Conservation (phyloP, 2,113 vertebrate species). For the Aphyosemion australe region DNA sequence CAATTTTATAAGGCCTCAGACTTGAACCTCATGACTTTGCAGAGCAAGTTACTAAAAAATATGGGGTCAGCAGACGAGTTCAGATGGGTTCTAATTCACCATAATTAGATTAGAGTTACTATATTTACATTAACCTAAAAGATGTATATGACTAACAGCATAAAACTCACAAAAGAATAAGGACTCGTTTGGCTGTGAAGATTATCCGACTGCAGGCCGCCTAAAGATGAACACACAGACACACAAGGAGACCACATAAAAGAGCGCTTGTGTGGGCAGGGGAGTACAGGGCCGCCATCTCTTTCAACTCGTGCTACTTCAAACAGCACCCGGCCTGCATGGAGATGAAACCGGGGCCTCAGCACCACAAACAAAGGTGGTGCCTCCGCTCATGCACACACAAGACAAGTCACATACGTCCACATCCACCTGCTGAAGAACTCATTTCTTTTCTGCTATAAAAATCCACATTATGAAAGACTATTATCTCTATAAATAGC, state of each 20-base stretch:
- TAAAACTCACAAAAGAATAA: slow-evolving; percentile 21
- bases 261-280: slow-evolving; percentile 69
- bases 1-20: slow-evolving; percentile 30
- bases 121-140: background rate
- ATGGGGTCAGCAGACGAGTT: slow-evolving; percentile 6
- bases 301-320: slow-evolving; percentile 77
- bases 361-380: slow-evolving; percentile 73
- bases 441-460: background rate
- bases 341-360: slow-evolving; percentile 68
- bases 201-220: slow-evolving; percentile 39
- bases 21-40: slow-evolving; percentile 45
- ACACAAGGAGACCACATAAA: slow-evolving; percentile 73
- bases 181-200: slow-evolving; percentile 23
- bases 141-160: slow-evolving; percentile 14
- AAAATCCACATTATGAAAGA: background rate
- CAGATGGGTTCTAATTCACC: background rate
- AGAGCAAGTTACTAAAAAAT: slow-evolving; percentile 2
- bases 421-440: background rate
- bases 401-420: slow-evolving; percentile 1
- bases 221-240: slow-evolving; percentile 21
- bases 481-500: no score
- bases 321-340: slow-evolving; percentile 71
- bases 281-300: slow-evolving; percentile 65
- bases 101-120: background rate
- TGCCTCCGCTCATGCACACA: slow-evolving; percentile 33